Conservation (phyloP, 2,888 invertebrate genomes). For the Microchrysa polita region DNA sequence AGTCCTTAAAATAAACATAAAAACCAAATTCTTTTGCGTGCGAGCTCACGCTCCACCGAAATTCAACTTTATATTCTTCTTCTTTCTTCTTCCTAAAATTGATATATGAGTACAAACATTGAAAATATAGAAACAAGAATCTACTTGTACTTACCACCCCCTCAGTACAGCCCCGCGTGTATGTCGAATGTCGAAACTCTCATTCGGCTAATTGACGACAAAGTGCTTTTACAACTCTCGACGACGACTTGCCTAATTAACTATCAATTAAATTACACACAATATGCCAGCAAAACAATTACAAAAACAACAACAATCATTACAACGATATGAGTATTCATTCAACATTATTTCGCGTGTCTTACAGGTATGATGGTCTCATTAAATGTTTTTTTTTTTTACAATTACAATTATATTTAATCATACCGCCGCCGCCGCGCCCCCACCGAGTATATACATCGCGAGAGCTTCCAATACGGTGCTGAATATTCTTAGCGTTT, state of each 20-base stretch:
- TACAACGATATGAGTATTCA: too few species aligned
- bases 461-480: neutral
- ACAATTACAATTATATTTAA: slow-evolving; percentile 22
- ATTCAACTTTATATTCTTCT: too few species aligned
- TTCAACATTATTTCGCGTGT: slow-evolving; percentile 8
- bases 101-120: neutral
- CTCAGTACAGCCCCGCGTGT: neutral
- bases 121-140: slow-evolving; percentile 10
- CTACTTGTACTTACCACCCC: too few species aligned
- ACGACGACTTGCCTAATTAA: slow-evolving; percentile 35
- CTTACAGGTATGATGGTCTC: slow-evolving; percentile 4
- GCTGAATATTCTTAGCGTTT: slow-evolving; percentile 3
- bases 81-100: too few species aligned
- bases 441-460: too few species aligned
- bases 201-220: slow-evolving; percentile 38
- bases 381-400: slow-evolving; percentile 20
- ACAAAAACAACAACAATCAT: too few species aligned
- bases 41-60: neutral
- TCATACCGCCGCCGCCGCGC: neutral
- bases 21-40: neutral
- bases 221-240: slow-evolving; percentile 31
- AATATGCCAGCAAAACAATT: neutral
- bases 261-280: slow-evolving; percentile 27
- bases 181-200: neutral
- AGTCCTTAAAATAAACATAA: too few species aligned